These are phyloP conservation scores for Mantis religiosa DNA, from an alignment of 2,888 invertebrate genomes.

Conservation along the genomic window DNA sequence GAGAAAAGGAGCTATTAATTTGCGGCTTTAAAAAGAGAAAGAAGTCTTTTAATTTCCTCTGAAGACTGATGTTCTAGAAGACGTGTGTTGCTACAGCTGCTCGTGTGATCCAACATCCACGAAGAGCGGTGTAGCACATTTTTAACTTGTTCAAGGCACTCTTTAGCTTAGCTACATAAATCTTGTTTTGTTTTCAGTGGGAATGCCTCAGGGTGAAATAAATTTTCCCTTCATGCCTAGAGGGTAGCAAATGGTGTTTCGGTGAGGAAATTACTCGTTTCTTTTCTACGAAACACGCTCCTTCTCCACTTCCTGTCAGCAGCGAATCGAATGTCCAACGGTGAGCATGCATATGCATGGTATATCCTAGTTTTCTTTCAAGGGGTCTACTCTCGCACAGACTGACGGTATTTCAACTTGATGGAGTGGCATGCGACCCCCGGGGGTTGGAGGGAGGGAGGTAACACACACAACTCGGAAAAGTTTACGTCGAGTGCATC, in stretches of 20 bases:
- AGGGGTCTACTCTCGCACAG: background rate
- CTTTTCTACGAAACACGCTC: background rate
- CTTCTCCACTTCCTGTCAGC: background rate
- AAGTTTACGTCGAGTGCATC: background rate
- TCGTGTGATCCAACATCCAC: too few species aligned
- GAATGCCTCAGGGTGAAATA: background rate
- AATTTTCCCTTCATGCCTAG: background rate
- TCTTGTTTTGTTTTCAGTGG: background rate
- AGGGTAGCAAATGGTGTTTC: background rate
- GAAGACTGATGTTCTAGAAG: too few species aligned
- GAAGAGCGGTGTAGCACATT: background rate
- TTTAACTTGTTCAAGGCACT: background rate
- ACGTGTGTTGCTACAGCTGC: too few species aligned
- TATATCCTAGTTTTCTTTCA: background rate
- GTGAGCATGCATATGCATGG: background rate
- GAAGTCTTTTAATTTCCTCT: too few species aligned
- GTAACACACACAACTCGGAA: background rate
- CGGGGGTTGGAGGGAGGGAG: background rate
- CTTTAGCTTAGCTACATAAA: background rate
- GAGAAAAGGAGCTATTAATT: too few species aligned
- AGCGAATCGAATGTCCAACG: background rate
- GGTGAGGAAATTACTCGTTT: background rate
- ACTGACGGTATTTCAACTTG: background rate
- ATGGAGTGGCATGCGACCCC: background rate
- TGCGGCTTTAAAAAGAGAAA: too few species aligned